Conservation (phyloP, 2,797 vertebrate species). For the Leuciscus waleckii region DNA sequence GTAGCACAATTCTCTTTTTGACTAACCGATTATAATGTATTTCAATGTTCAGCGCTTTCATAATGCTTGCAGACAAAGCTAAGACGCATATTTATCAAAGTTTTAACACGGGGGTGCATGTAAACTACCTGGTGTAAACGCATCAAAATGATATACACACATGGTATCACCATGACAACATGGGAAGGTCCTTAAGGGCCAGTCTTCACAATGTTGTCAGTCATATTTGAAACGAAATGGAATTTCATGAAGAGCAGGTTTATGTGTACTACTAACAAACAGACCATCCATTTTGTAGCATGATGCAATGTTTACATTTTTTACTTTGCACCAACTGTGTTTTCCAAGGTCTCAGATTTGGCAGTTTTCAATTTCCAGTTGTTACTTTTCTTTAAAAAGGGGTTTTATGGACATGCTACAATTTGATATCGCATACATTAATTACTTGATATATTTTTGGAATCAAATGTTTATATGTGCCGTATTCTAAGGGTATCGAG, state of each 20-base stretch:
- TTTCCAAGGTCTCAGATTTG: constrained; percentile 58
- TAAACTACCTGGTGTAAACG: constrained; percentile 48
- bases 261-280: constrained; percentile 36
- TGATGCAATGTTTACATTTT: constrained; percentile 72
- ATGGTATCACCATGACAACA: constrained; percentile 22
- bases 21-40: constrained; percentile 40
- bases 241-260: constrained; percentile 1
- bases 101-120: constrained; percentile 37
- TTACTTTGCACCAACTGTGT: constrained; percentile 67
- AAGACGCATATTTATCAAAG: constrained; percentile 40
- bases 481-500: constrained; percentile 29
- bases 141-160: constrained; percentile 27
- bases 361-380: constrained; percentile 47
- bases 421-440: constrained; percentile 44
- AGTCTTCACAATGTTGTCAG: constrained; percentile 30
- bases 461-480: constrained; percentile 53
- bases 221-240: constrained; percentile 15
- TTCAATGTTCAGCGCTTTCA: constrained; percentile 46
- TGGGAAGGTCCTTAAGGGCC: background rate
- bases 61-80: constrained; percentile 47
- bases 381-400: constrained; percentile 56
- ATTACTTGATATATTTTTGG: constrained; percentile 50
- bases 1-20: constrained; percentile 54
- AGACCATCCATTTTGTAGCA: constrained; percentile 75
- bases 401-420: constrained; percentile 46